phyloP scores from a whole-genome alignment of 2,888 invertebrate genomes.

The Machimus atricapillus region DNA sequence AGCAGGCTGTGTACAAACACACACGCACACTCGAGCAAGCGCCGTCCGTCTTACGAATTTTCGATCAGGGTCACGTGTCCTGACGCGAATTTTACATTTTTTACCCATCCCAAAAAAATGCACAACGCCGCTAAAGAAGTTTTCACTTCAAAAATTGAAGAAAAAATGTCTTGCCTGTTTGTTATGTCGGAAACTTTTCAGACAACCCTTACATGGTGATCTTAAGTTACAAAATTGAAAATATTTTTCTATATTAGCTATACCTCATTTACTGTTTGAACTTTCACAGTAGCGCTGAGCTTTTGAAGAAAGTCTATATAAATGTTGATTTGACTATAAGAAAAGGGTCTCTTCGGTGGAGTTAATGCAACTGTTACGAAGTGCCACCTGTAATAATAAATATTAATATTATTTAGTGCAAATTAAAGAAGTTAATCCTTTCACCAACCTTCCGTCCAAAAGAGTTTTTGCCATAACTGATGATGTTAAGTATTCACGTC shows the following conservation, averaged over 20 bases:
- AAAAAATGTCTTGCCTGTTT: too few species aligned
- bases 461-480: constrained; percentile 62
- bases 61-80: too few species aligned
- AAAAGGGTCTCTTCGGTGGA: constrained; percentile 66
- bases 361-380: constrained; percentile 64
- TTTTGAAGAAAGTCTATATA: constrained; percentile 68
- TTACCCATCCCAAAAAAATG: too few species aligned
- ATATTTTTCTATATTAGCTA: constrained; percentile 13
- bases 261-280: constrained; percentile 67
- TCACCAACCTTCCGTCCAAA: constrained; percentile 53
- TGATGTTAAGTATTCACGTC: constrained; percentile 67
- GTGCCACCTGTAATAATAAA: constrained; percentile 64
- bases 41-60: too few species aligned
- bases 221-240: neutral
- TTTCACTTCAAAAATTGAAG: too few species aligned
- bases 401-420: neutral
- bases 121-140: too few species aligned
- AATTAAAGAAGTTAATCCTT: neutral
- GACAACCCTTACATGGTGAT: too few species aligned
- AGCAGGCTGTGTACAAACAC: too few species aligned
- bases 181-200: too few species aligned
- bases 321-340: constrained; percentile 67
- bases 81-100: too few species aligned
- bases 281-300: constrained; percentile 65
- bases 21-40: too few species aligned